These are phyloP conservation scores for Arbacia lixula DNA, from an alignment of 53 echinoderm and acorn worm species.

Conservation along the genomic window DNA sequence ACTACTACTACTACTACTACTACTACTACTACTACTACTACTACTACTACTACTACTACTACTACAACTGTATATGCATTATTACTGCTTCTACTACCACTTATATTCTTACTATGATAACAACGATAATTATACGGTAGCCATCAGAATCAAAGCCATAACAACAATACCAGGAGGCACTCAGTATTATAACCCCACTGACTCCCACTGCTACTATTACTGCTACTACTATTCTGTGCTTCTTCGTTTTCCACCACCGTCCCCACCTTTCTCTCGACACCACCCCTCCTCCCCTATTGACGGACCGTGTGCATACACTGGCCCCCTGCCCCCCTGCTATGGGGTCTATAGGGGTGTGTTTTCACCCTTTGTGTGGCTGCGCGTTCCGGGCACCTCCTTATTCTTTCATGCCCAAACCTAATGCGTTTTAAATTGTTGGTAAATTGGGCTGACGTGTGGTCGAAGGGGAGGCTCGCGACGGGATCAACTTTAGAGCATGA, in stretches of 20 bases:
- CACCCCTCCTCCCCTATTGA: background rate
- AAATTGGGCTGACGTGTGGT: constrained; percentile 43
- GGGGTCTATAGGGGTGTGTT: constrained; percentile 19
- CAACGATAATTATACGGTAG: too few relatives aligned
- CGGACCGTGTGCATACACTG: background rate
- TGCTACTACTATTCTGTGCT: background rate
- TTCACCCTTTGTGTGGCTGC: too few relatives aligned
- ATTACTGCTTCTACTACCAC: too few relatives aligned
- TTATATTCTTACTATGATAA: too few relatives aligned
- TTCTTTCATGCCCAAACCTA: constrained; percentile 4
- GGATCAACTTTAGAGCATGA: background rate
- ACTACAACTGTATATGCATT: too few relatives aligned
- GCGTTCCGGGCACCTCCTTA: constrained; percentile 14
- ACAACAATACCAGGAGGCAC: too few relatives aligned
- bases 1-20: too few relatives aligned
- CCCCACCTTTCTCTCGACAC: background rate
- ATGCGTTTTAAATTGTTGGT: constrained; percentile 53
- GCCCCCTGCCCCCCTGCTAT: background rate
- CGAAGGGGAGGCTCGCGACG: background rate
- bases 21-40: too few relatives aligned
- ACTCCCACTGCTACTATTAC: too few relatives aligned
- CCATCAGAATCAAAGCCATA: too few relatives aligned
- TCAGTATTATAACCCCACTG: too few relatives aligned
- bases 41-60: too few relatives aligned
- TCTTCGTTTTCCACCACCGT: background rate